phyloP scores from a whole-genome alignment of 2,113 vertebrate species.

The Calidris pygmaea region DNA sequence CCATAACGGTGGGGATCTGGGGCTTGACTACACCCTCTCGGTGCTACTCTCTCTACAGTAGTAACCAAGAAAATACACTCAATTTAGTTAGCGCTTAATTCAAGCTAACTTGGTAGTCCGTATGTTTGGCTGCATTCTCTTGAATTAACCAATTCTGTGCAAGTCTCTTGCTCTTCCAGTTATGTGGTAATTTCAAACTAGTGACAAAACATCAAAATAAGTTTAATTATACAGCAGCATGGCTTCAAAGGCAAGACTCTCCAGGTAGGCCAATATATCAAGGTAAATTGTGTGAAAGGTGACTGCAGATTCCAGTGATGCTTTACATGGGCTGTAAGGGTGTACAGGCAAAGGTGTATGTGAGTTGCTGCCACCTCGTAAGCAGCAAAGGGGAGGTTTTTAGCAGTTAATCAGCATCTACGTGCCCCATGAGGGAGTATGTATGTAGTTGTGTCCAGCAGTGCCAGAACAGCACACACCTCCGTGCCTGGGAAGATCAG shows the following conservation, averaged over 20 bases:
- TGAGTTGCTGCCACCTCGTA: background rate
- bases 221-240: background rate
- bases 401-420: background rate
- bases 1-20: background rate
- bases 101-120: background rate
- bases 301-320: background rate
- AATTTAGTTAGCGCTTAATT: background rate
- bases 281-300: background rate
- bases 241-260: background rate
- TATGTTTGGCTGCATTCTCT: background rate
- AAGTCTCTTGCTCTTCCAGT: background rate
- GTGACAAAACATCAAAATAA: background rate
- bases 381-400: background rate
- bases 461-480: background rate
- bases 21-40: background rate
- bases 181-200: background rate
- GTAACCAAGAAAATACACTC: background rate
- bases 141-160: background rate
- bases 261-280: background rate
- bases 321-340: background rate
- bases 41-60: background rate
- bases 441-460: background rate
- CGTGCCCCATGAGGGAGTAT: accelerated
- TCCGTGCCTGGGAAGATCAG: background rate
- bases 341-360: background rate